These are phyloP conservation scores for Leuctra nigra DNA, from an alignment of 2,888 invertebrate species.

Conservation along the genomic window DNA sequence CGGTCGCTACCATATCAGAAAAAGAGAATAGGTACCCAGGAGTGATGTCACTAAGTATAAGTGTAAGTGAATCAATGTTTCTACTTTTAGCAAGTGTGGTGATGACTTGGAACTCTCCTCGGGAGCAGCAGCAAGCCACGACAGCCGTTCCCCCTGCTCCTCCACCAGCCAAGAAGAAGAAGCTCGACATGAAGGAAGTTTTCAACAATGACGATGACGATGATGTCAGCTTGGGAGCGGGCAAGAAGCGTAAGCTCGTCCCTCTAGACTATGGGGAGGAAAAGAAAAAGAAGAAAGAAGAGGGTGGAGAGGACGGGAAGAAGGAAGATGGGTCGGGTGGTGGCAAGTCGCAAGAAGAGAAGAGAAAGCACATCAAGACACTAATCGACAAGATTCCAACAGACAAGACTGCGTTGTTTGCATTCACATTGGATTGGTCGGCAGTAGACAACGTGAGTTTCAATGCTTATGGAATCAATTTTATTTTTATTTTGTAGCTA, in stretches of 20 bases:
- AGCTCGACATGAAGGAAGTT: conserved; percentile 73
- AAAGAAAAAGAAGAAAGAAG: conserved; percentile 44
- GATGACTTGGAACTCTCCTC: conserved; percentile 22
- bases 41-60: no score
- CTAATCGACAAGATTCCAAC: conserved; percentile 98
- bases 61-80: no score
- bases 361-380: conserved; percentile 91
- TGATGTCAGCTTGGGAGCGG: conserved; percentile 45
- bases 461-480: no score
- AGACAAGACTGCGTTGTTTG: conserved; percentile 93
- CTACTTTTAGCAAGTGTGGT: conserved; percentile 6
- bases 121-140: conserved; percentile 10
- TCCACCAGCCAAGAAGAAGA: conserved; percentile 49
- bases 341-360: conserved; percentile 78
- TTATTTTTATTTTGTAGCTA: no score
- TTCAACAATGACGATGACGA: conserved; percentile 80
- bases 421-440: conserved; percentile 87
- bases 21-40: no score
- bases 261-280: conserved; percentile 63
- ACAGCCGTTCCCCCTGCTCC: not conserved
- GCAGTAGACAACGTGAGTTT: conserved; percentile 60
- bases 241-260: conserved; percentile 71
- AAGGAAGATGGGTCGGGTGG: conserved; percentile 50
- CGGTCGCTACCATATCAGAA: no score
- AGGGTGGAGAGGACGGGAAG: conserved; percentile 42